Conservation (phyloP, 1,140 invertebrate genomes). For the Eupeodes corollae region DNA sequence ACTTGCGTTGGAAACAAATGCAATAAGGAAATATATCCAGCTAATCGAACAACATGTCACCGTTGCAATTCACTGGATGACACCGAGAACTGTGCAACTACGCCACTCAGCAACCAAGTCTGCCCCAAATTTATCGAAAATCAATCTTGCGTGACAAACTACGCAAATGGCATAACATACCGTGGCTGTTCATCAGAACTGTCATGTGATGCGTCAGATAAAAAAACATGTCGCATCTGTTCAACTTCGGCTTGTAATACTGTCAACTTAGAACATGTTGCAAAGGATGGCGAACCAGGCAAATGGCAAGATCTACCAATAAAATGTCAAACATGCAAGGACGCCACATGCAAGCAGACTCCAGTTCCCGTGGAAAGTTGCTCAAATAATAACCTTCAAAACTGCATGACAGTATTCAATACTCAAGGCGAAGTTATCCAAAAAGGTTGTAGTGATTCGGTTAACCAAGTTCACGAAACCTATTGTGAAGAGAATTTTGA, state of each 20-base stretch:
- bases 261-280: constrained; percentile 13
- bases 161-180: constrained; percentile 15
- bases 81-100: constrained; percentile 7
- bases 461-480: constrained; percentile 5
- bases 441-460: constrained; percentile 15
- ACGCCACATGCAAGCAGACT: constrained; percentile 6
- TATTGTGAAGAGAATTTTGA: constrained; percentile 15
- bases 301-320: constrained; percentile 23
- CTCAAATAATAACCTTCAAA: constrained; percentile 15
- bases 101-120: constrained; percentile 15
- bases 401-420: constrained; percentile 26
- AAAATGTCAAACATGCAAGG: constrained; percentile 15
- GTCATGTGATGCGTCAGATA: constrained; percentile 18
- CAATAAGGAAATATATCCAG: constrained; percentile 21
- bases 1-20: constrained; percentile 19
- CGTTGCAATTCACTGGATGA: constrained; percentile 19
- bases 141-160: constrained; percentile 23
- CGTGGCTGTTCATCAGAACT: constrained; percentile 23
- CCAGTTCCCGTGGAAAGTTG: constrained; percentile 5
- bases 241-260: constrained; percentile 19
- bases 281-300: constrained; percentile 20
- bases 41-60: constrained; percentile 15
- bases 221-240: constrained; percentile 20
- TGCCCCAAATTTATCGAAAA: constrained; percentile 20
- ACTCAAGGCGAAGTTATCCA: constrained; percentile 13